These are phyloP conservation scores for Orestias chungarensis DNA, from an alignment of 2,797 vertebrate genomes.

Conservation along the genomic window DNA sequence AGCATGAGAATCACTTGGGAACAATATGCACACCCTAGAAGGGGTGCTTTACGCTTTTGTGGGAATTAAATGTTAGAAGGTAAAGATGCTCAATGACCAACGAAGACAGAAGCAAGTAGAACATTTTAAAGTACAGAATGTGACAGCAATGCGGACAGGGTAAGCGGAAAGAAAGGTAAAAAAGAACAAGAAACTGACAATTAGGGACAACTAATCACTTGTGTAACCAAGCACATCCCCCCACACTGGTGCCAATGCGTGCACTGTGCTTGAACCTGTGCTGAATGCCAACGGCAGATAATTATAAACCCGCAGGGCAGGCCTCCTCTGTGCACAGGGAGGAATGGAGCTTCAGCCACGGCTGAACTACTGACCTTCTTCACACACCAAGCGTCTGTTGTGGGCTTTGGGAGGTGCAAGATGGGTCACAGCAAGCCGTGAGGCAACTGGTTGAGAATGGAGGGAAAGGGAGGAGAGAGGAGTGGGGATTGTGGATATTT, in stretches of 20 bases:
- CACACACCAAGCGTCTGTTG: constrained; percentile 85
- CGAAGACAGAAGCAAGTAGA: constrained; percentile 21
- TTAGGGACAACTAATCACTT: constrained; percentile 83
- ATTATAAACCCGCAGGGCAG: constrained; percentile 81
- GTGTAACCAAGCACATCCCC: constrained; percentile 81
- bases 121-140: constrained; percentile 58
- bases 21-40: not conserved
- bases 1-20: constrained; percentile 5
- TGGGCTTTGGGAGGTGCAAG: constrained; percentile 83
- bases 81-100: not conserved
- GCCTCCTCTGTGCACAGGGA: constrained; percentile 76
- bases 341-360: constrained; percentile 73
- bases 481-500: constrained; percentile 15
- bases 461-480: constrained; percentile 39
- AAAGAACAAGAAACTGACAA: constrained; percentile 78
- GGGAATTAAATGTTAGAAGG: constrained; percentile 11
- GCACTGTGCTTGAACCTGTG: constrained; percentile 85
- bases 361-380: constrained; percentile 87
- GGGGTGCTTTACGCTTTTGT: not conserved
- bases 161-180: constrained; percentile 67
- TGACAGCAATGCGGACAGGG: constrained; percentile 24
- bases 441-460: constrained; percentile 59
- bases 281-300: constrained; percentile 83
- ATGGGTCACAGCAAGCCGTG: constrained; percentile 82
- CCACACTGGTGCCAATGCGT: constrained; percentile 75